Evolutionary conservation across 2,888 invertebrate genomes (phyloP).

Genomic region (Pyrochroa serraticornis): DNA sequence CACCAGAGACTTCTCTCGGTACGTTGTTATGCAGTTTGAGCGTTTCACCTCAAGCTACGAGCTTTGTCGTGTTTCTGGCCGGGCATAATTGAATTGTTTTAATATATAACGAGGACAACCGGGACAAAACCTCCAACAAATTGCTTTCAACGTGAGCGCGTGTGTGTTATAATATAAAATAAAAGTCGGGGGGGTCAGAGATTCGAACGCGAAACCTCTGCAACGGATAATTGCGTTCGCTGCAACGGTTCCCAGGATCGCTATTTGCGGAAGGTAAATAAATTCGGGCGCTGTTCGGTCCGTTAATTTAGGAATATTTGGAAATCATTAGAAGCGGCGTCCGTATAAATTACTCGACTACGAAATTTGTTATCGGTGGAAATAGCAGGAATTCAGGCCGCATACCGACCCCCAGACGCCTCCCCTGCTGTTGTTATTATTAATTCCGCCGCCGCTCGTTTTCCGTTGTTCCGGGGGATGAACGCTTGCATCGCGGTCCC

Average conservation of each 20-base stretch:
- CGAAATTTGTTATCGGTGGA: constrained; percentile 1
- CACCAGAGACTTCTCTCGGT: too few relatives aligned
- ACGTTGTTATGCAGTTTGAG: too few relatives aligned
- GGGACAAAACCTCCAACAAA: neutral
- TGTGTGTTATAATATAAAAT: neutral
- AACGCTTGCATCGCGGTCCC: neutral
- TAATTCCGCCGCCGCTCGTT: constrained; percentile 1
- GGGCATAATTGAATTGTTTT: neutral
- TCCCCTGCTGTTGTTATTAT: constrained; percentile 5
- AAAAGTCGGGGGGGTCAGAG: neutral
- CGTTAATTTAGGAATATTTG: constrained; percentile 12
- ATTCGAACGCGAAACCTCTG: neutral
- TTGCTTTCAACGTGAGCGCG: neutral
- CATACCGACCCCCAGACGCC: constrained; percentile 1
- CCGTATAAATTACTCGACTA: neutral
- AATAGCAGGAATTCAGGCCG: too few relatives aligned
- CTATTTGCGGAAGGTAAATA: constrained; percentile 8
- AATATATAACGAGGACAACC: neutral
- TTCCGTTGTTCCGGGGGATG: neutral
- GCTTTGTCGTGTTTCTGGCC: too few relatives aligned
- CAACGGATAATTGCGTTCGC: neutral
- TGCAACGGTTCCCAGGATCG: neutral
- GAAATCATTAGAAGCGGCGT: constrained; percentile 5
- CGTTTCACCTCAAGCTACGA: too few relatives aligned
- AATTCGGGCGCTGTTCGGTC: constrained; percentile 7